Base-by-base conservation (phyloP, 2,797 vertebrate species). In the Ciconia nigra region DNA sequence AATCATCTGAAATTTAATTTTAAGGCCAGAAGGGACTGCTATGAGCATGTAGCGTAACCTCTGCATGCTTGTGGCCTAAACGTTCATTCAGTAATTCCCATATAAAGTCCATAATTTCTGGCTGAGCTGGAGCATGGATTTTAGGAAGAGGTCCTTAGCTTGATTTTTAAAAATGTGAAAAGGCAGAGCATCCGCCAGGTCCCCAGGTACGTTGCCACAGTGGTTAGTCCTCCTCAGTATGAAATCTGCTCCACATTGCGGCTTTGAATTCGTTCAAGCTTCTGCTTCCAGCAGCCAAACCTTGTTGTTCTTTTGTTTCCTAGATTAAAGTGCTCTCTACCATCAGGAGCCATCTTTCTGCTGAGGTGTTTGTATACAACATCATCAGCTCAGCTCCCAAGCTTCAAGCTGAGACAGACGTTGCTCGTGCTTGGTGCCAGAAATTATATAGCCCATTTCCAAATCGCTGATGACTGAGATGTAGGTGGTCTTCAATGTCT, bases 391-490 rank as follows among this genome's bases (percentile, higher is more conserved):
- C 57, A 11, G 49, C 65, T 90, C 31, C 77, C 3, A 28, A 62
- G 37, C 79, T 78, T 83, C 59, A 26, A 31, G 33, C 65, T 47
- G 72, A 35, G 71, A 39, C 55, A 55, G 39, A 83, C 24, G 62
- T 31, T 0, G 0, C 71, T 61, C 28, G 57, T 52, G 14, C 58
- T 66, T 0, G 0, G 5, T 74, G 69, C 25, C 77, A 85, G 70
- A 5, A 33, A 20, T 61, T 2, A 31, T 5, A 0, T 0, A 18
- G 46, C 14, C 13, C 2, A 1, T 49, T 81, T 65, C 20, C 37
- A 69, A 3, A 37, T 41, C 33, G 1, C 44, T 35, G 82, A 2
- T 1, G 2, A 29, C 24, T 0, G 0, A 65, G 44, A 33, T 10
- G 7, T 39, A 9, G 20, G 42, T 22, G 19, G 24, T 44, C 70